Evolutionary conservation across 2,113 vertebrate species (phyloP).

Genomic region (Corythaixoides concolor): DNA sequence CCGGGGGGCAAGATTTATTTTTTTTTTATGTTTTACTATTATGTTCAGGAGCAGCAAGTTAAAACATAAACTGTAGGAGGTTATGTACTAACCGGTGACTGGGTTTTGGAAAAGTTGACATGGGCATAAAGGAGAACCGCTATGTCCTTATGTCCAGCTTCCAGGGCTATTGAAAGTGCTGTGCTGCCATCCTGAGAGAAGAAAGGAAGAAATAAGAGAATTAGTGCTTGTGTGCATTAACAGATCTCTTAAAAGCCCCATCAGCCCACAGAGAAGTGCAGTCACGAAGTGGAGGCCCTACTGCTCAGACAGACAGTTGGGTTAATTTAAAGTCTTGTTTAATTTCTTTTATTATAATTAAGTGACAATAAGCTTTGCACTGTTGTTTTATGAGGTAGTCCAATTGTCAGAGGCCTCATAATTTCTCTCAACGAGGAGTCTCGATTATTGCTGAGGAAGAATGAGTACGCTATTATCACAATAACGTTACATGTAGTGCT

Average conservation of each 20-base stretch:
- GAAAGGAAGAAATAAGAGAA: not conserved
- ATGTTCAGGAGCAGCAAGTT: not conserved
- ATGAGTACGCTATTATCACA: not conserved
- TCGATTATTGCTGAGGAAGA: not conserved
- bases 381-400: not conserved
- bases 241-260: not conserved
- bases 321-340: conserved; percentile 20
- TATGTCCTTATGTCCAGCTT: conserved; percentile 97
- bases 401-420: conserved; percentile 12
- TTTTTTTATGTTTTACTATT: not conserved
- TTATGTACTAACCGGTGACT: conserved; percentile 85
- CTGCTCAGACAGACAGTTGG: not conserved
- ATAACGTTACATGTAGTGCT: not conserved
- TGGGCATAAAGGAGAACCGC: conserved; percentile 94
- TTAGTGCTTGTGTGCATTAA: not conserved
- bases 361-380: not conserved
- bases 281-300: not conserved
- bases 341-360: conserved; percentile 45
- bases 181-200: conserved; percentile 89
- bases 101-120: conserved; percentile 95
- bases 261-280: not conserved
- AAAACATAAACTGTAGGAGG: not conserved
- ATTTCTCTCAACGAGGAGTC: not conserved
- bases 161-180: conserved; percentile 95
- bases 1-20: not conserved